Conservation (phyloP, 2,888 invertebrate genomes). For the Antheraea yamamai region DNA sequence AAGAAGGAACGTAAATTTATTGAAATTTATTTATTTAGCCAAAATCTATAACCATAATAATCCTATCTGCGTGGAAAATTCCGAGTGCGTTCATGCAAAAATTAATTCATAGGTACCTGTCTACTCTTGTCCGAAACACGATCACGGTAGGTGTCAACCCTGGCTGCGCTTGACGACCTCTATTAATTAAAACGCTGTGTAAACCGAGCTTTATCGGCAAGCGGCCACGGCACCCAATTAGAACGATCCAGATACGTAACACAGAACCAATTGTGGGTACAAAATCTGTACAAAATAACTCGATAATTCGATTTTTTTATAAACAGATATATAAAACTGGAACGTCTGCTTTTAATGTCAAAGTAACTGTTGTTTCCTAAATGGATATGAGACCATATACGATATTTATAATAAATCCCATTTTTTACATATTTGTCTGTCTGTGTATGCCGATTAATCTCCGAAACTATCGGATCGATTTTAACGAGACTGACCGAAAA, state of each 20-base stretch:
- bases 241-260: constrained; percentile 36
- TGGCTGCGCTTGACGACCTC: constrained; percentile 64
- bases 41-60: constrained; percentile 2
- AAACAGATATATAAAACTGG: no score
- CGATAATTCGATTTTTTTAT: neutral
- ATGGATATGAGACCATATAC: no score
- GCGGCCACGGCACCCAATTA: constrained; percentile 72
- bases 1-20: neutral
- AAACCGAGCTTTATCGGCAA: constrained; percentile 77
- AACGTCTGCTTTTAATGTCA: neutral
- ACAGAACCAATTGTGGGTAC: neutral
- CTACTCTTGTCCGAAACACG: constrained; percentile 14
- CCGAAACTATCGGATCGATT: no score
- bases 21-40: neutral
- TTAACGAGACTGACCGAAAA: no score
- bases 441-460: no score
- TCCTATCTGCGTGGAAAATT: neutral
- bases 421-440: no score
- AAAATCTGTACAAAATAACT: neutral
- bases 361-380: neutral
- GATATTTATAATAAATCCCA: no score
- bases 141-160: constrained; percentile 41
- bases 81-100: constrained; percentile 6
- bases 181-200: constrained; percentile 81
- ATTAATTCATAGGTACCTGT: constrained; percentile 5